Conservation (phyloP, 2,113 vertebrate genomes). For the Strix aluco region DNA sequence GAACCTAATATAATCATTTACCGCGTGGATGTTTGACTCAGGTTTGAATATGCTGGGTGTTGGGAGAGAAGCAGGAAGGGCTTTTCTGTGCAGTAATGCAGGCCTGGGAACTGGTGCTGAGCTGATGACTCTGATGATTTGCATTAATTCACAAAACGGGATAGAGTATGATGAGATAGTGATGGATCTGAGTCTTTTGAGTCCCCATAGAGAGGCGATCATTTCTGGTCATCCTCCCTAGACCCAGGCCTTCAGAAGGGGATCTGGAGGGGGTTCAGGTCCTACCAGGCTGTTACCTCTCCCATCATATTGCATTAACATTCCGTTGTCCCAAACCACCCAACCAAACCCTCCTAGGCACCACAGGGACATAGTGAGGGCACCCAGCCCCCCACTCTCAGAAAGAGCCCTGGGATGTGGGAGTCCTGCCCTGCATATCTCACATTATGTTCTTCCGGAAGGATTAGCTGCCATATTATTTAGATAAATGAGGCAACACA, state of each 20-base stretch:
- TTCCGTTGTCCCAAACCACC: background rate
- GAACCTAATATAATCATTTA: background rate
- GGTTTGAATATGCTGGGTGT: background rate
- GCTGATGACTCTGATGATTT: background rate
- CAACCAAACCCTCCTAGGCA: background rate
- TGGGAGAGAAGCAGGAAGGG: background rate
- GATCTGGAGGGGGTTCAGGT: background rate
- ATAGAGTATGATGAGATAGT: background rate
- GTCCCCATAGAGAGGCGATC: background rate
- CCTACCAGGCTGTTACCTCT: background rate
- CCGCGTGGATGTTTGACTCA: background rate
- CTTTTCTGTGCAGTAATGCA: background rate
- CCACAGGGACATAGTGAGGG: background rate
- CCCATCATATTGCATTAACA: accelerated
- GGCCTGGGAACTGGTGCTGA: background rate
- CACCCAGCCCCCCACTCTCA: background rate
- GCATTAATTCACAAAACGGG: background rate
- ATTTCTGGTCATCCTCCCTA: background rate
- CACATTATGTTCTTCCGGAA: background rate
- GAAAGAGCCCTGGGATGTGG: background rate
- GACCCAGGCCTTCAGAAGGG: background rate
- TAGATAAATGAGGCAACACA: conserved; percentile 21
- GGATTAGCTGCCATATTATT: background rate
- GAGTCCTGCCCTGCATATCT: background rate
- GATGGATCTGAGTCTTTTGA: background rate